A percentile compares a stretch with the other conserved stretches of the same genome.
These are phyloP conservation scores for Mechanitis messenoides DNA, from an alignment of 2,888 invertebrate genomes.

Conservation along the genomic window DNA sequence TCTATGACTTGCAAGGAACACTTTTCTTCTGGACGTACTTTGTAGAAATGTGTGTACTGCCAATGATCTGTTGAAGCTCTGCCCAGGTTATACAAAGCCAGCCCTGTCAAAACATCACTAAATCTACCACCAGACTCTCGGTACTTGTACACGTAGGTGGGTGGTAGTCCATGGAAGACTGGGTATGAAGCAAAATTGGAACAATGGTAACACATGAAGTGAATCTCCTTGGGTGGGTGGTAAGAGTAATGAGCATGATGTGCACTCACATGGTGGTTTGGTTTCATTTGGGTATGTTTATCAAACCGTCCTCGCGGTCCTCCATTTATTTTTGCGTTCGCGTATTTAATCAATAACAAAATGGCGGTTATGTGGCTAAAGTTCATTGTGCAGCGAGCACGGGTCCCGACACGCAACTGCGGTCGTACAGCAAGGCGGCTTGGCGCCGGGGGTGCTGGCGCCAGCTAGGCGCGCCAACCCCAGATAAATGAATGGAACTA, in stretches of 20 bases:
- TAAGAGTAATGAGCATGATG: slow-evolving; percentile 59
- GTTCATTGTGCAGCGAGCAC: slow-evolving; percentile 59
- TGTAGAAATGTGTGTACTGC: slow-evolving; percentile 45
- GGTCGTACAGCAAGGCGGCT: slow-evolving; percentile 43
- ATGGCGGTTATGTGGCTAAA: slow-evolving; percentile 36
- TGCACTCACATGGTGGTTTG: slow-evolving; percentile 45
- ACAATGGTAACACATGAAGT: slow-evolving; percentile 56
- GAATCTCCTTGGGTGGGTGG: slow-evolving; percentile 58
- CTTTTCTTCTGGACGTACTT: slow-evolving; percentile 45
- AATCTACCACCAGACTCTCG: slow-evolving; percentile 55
- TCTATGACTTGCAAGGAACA: slow-evolving; percentile 62
- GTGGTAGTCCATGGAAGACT: slow-evolving; percentile 59
- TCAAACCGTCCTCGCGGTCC: slow-evolving; percentile 45
- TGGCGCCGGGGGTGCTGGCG: slow-evolving; percentile 55
- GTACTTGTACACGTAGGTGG: slow-evolving; percentile 61
- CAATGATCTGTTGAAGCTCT: slow-evolving; percentile 45
- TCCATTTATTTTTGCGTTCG: slow-evolving; percentile 49
- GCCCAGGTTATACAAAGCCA: slow-evolving; percentile 65
- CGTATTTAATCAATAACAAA: slow-evolving; percentile 32
- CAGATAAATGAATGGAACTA: slow-evolving; percentile 31
- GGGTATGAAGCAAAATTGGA: slow-evolving; percentile 51
- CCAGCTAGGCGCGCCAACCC: slow-evolving; percentile 51
- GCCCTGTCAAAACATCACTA: slow-evolving; percentile 55
- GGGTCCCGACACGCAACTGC: slow-evolving; percentile 60
- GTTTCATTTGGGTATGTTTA: slow-evolving; percentile 28